These are phyloP conservation scores for Ailurus styani DNA, from an alignment of 2,113 vertebrate genomes.

Conservation along the genomic window DNA sequence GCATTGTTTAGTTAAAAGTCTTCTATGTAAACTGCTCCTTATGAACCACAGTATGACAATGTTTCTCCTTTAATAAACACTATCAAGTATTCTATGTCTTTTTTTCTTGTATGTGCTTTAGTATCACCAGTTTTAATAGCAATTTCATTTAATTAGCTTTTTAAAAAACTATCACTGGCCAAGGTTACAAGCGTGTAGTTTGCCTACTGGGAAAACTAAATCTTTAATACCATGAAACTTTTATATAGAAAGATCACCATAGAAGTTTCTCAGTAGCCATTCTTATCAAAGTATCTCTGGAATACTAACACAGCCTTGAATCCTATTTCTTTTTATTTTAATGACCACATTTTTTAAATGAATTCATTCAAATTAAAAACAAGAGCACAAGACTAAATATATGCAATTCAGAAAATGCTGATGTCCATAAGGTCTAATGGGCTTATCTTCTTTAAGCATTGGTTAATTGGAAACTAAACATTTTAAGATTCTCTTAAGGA, in stretches of 20 bases:
- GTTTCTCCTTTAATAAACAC: no score
- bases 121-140: not conserved
- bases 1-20: slow-evolving; percentile 24
- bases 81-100: not conserved
- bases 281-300: not conserved
- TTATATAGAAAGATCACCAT: not conserved
- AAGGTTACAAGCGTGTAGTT: not conserved
- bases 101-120: not conserved
- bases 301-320: not conserved
- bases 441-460: not conserved
- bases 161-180: not conserved
- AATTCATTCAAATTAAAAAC: slow-evolving; percentile 1
- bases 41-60: no score
- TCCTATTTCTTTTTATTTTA: not conserved
- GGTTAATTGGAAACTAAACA: not conserved
- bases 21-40: not conserved
- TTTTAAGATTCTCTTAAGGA: not conserved
- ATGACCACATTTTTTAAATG: not conserved
- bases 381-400: not conserved
- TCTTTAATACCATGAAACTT: slow-evolving; percentile 30
- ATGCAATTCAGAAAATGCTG: not conserved
- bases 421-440: not conserved
- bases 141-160: slow-evolving; percentile 35
- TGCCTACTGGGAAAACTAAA: not conserved
- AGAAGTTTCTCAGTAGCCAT: not conserved